These are phyloP conservation scores for Rhabdomys dilectus DNA, from an alignment of 2,113 vertebrate species.

Conservation along the genomic window DNA sequence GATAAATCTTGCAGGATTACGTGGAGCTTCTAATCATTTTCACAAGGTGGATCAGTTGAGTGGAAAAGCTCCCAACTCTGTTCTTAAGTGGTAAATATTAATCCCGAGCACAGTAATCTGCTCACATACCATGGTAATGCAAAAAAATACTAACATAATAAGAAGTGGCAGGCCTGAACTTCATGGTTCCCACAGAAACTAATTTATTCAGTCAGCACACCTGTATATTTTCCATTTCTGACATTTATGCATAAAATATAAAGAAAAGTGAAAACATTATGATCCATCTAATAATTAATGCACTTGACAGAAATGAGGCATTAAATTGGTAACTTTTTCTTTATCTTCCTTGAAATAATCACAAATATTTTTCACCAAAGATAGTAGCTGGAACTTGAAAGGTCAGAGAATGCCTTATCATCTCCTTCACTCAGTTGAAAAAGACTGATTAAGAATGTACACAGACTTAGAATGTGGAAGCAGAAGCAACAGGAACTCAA, in stretches of 20 bases:
- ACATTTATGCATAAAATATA: not conserved
- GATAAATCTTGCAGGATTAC: constrained; percentile 32
- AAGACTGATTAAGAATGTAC: not conserved
- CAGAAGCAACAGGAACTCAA: not conserved
- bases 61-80: not conserved
- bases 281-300: not conserved
- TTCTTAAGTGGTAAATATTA: constrained; percentile 15
- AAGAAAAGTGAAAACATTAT: not conserved
- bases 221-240: not conserved
- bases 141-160: not conserved
- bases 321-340: not conserved
- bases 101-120: not conserved
- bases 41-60: constrained; percentile 13
- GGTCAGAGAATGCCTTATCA: not conserved
- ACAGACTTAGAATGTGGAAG: too few species aligned
- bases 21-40: constrained; percentile 24
- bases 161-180: not conserved
- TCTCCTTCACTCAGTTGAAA: not conserved
- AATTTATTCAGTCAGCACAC: not conserved
- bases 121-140: not conserved
- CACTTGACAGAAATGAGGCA: not conserved
- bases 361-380: constrained; percentile 30
- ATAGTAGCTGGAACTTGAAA: constrained; percentile 30
- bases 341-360: constrained; percentile 29
- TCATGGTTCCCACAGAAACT: not conserved